Conservation (phyloP, 2,113 vertebrate species). For the Apodemus speciosus region DNA sequence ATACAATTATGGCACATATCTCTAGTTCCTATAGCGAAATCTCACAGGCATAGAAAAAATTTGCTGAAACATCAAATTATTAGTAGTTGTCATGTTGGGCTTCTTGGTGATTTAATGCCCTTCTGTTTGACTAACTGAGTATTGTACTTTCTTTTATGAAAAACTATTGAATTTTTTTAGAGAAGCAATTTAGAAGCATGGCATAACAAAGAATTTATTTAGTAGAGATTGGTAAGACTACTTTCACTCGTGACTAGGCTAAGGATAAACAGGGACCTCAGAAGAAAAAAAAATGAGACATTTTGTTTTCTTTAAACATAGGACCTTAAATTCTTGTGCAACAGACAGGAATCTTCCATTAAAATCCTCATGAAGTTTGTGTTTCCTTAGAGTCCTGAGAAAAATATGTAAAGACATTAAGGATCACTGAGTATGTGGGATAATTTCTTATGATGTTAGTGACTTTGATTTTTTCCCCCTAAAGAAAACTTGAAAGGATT, state of each 20-base stretch:
- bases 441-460: slow-evolving; percentile 42
- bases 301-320: neutral
- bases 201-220: neutral
- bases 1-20: slow-evolving; percentile 8
- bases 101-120: neutral
- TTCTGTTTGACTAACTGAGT: neutral
- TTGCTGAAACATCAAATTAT: neutral
- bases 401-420: slow-evolving; percentile 51
- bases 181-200: neutral
- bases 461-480: slow-evolving; percentile 54
- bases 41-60: neutral
- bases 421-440: slow-evolving; percentile 20
- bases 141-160: neutral
- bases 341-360: neutral
- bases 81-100: neutral
- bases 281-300: slow-evolving; percentile 54
- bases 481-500: slow-evolving; percentile 61
- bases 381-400: slow-evolving; percentile 6
- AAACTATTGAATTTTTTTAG: neutral
- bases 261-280: neutral
- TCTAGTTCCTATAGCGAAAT: neutral
- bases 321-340: neutral
- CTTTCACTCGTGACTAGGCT: neutral
- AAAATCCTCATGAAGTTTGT: slow-evolving; percentile 52
- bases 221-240: neutral